These are phyloP conservation scores for Salminus brasiliensis DNA, from an alignment of 2,113 vertebrate species.

Conservation along the genomic window DNA sequence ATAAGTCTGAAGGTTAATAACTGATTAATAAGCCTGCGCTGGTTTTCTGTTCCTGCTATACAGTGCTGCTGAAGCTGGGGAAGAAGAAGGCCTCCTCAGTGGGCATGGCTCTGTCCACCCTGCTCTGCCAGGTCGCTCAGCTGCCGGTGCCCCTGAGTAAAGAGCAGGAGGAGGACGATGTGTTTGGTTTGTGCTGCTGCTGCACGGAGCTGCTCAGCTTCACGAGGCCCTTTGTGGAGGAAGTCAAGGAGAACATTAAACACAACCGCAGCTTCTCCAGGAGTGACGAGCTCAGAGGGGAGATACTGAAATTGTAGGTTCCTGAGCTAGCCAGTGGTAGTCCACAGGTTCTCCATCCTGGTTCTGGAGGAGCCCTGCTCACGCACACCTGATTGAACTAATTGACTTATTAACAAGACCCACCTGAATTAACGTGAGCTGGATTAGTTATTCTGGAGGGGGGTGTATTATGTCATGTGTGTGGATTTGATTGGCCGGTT, in stretches of 20 bases:
- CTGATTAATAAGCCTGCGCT: background rate
- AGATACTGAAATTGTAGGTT: conserved; percentile 92
- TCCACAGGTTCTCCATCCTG: background rate
- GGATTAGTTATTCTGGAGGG: too few species aligned
- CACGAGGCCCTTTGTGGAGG: conserved; percentile 85
- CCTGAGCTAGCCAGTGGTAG: background rate
- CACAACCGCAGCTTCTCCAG: conserved; percentile 48
- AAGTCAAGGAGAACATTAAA: conserved; percentile 68
- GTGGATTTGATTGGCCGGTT: too few species aligned
- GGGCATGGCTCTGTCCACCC: conserved; percentile 88
- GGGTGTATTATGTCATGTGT: too few species aligned
- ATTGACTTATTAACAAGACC: too few species aligned
- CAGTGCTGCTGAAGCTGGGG: conserved; percentile 86
- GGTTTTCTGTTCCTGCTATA: background rate
- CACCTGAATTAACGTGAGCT: too few species aligned
- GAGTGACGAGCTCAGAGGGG: conserved; percentile 83
- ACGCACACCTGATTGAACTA: too few species aligned
- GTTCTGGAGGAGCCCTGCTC: too few species aligned
- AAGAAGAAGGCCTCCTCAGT: conserved; percentile 87
- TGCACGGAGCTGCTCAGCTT: conserved; percentile 83
- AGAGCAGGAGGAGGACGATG: conserved; percentile 86
- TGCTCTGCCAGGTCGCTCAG: conserved; percentile 84
- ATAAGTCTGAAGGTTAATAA: too few species aligned
- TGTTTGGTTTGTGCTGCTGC: conserved; percentile 83
- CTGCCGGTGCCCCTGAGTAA: conserved; percentile 87